A percentile compares a stretch with the other conserved stretches of the same genome.
Evolutionary conservation across 2,888 invertebrate genomes (phyloP).

Genomic region (Horisme vitalbata): DNA sequence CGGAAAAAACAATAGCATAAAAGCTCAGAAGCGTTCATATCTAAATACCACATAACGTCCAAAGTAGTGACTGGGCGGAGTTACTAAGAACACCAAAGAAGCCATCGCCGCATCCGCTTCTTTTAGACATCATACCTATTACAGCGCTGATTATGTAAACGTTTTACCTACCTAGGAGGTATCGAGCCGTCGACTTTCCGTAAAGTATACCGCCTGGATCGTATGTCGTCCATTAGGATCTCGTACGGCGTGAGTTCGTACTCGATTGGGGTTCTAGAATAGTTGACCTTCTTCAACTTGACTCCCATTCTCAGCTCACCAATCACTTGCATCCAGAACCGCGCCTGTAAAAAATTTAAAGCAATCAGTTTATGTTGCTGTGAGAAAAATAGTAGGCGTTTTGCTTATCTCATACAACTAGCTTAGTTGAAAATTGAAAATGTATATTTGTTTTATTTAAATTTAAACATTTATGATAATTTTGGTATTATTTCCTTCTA

Average conservation of each 20-base stretch:
- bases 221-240: slow-evolving; percentile 97
- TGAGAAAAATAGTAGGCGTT: slow-evolving; percentile 26
- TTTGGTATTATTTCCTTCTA: too few relatives aligned
- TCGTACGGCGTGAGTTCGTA: slow-evolving; percentile 98
- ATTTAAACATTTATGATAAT: too few relatives aligned
- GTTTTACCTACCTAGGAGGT: slow-evolving; percentile 78
- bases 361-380: slow-evolving; percentile 44
- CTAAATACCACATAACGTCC: too few relatives aligned
- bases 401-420: too few relatives aligned
- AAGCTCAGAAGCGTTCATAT: too few relatives aligned
- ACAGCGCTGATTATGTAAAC: neutral
- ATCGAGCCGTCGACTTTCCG: slow-evolving; percentile 92
- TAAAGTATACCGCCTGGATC: slow-evolving; percentile 93
- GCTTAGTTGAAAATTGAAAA: too few relatives aligned
- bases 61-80: too few relatives aligned
- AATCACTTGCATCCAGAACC: slow-evolving; percentile 98
- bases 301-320: slow-evolving; percentile 95
- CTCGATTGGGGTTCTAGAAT: slow-evolving; percentile 90
- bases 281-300: slow-evolving; percentile 93
- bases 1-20: too few relatives aligned
- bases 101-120: too few relatives aligned
- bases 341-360: slow-evolving; percentile 85
- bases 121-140: too few relatives aligned
- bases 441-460: too few relatives aligned
- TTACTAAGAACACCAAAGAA: too few relatives aligned